These are phyloP conservation scores for Haliclystus octoradiatus DNA, from an alignment of 30 jellyfish, hydroid and myxozoan species.

Conservation along the genomic window DNA sequence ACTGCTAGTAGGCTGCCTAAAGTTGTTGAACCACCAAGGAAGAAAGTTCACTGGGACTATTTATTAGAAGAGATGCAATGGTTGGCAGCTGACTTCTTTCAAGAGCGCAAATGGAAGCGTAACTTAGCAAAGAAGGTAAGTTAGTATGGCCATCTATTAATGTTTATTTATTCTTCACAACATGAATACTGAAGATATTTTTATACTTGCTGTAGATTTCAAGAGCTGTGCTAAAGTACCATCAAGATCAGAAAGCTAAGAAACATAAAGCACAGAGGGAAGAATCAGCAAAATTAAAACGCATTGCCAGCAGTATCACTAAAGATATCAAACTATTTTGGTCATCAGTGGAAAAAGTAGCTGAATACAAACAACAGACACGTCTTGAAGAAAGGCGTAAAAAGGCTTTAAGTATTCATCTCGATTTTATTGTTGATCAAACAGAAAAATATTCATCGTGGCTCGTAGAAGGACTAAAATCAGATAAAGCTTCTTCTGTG, in stretches of 20 bases:
- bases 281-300: constrained; percentile 51
- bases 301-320: constrained; percentile 79
- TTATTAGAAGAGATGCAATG: constrained; percentile 94
- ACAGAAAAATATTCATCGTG: constrained; percentile 94
- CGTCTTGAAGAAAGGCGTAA: constrained; percentile 81
- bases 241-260: constrained; percentile 54
- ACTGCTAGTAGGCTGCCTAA: constrained; percentile 92
- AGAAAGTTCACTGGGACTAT: constrained; percentile 93
- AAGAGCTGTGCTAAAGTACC: constrained; percentile 68
- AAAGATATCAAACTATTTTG: constrained; percentile 74
- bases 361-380: constrained; percentile 82
- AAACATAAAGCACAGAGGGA: constrained; percentile 67
- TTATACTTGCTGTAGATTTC: too few relatives aligned
- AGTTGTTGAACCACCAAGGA: constrained; percentile 86
- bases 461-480: constrained; percentile 92
- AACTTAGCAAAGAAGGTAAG: constrained; percentile 88
- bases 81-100: constrained; percentile 92
- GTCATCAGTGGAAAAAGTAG: constrained; percentile 93
- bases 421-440: constrained; percentile 87
- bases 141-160: background rate
- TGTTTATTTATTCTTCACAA: background rate
- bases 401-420: constrained; percentile 81
- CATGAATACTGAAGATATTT: too few relatives aligned
- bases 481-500: constrained; percentile 59
- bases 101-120: constrained; percentile 87